Evolutionary conservation across 2,888 invertebrate species (phyloP).

Genomic region (Machimus rusticus): DNA sequence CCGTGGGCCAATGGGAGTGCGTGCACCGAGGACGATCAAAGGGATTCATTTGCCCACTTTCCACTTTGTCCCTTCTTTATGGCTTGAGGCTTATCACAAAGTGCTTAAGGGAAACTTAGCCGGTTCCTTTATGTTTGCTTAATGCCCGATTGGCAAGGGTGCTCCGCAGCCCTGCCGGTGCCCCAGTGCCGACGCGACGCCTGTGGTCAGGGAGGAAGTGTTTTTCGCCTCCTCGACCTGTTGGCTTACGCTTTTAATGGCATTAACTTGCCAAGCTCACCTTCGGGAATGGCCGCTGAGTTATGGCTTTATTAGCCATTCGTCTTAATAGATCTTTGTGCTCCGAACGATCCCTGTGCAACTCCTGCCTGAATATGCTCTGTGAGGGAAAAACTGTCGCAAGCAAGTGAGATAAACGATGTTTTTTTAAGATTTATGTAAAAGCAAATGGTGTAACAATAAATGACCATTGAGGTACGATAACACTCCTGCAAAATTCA

Average conservation of each 20-base stretch:
- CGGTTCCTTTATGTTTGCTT: slow-evolving; percentile 43
- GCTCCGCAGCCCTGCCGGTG: slow-evolving; percentile 43
- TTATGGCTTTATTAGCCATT: slow-evolving; percentile 39
- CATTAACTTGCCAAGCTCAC: not conserved
- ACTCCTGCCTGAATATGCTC: not conserved
- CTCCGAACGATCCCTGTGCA: not conserved
- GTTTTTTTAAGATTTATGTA: not conserved
- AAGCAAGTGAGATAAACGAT: not conserved
- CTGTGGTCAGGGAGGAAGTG: slow-evolving; percentile 36
- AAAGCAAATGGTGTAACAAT: not conserved
- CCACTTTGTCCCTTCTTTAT: slow-evolving; percentile 32
- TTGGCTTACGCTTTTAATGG: slow-evolving; percentile 27
- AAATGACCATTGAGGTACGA: not conserved
- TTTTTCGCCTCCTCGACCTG: slow-evolving; percentile 10
- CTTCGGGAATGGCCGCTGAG: slow-evolving; percentile 42
- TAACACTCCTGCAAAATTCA: not conserved
- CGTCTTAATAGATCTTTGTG: not conserved
- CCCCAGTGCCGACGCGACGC: not conserved
- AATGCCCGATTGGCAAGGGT: not conserved
- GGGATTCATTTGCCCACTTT: slow-evolving; percentile 49
- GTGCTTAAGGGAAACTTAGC: slow-evolving; percentile 51
- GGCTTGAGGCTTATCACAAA: slow-evolving; percentile 52
- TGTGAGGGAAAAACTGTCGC: not conserved
- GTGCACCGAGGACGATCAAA: slow-evolving; percentile 53
- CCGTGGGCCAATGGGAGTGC: slow-evolving; percentile 50